Conservation (phyloP, 2,797 vertebrate species). For the Esox masquinongy region DNA sequence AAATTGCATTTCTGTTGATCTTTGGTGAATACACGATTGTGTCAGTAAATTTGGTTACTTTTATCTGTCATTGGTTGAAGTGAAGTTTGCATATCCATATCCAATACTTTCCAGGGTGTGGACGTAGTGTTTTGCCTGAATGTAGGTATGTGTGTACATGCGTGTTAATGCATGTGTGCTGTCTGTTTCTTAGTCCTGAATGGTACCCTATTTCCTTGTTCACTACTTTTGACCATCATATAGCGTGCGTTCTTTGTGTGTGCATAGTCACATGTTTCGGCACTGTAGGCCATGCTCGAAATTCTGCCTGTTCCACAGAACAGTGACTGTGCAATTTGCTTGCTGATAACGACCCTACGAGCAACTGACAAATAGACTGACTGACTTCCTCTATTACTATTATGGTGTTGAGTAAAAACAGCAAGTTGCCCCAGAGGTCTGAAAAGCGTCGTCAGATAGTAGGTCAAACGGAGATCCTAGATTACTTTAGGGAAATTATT, state of each 20-base stretch:
- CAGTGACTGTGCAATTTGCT: slow-evolving; percentile 48
- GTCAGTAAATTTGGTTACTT: too few species aligned
- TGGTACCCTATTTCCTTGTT: background rate
- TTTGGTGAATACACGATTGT: too few species aligned
- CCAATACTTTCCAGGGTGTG: too few species aligned
- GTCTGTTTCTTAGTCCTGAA: background rate
- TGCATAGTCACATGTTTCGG: slow-evolving; percentile 10
- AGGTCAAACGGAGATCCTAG: slow-evolving; percentile 2
- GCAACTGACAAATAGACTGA: slow-evolving; percentile 44
- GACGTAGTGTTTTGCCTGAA: background rate
- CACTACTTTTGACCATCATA: background rate
- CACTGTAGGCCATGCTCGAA: slow-evolving; percentile 26
- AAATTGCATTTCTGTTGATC: too few species aligned
- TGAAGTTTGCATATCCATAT: too few species aligned
- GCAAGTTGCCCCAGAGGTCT: slow-evolving; percentile 27
- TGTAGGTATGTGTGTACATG: background rate
- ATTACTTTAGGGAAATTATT: background rate
- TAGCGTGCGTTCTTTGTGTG: background rate
- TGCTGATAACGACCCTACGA: slow-evolving; percentile 48
- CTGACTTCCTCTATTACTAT: slow-evolving; percentile 8
- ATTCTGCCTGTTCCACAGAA: slow-evolving; percentile 43
- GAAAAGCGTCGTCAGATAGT: slow-evolving; percentile 8
- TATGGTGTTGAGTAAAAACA: slow-evolving; percentile 23
- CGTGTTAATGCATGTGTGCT: background rate
- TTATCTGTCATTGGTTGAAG: too few species aligned